Evolutionary conservation across 2,113 vertebrate species (phyloP), one percentile per base, ranked within the genome.

Genomic region (Bostrychus sinensis): DNA sequence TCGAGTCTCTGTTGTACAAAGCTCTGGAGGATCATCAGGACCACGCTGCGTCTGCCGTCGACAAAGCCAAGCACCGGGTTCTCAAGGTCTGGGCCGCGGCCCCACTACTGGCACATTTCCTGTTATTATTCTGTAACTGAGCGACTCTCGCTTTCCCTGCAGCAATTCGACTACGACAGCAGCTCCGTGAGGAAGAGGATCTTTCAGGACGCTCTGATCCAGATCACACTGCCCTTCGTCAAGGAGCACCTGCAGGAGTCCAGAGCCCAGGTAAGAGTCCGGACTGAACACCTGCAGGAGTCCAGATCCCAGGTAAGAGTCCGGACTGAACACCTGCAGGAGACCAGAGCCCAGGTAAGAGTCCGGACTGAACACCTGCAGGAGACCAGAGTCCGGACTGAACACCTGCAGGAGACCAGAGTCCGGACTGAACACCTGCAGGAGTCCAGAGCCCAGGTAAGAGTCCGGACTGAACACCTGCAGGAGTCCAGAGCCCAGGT

Each of bases 131-230:
- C n/a, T n/a, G n/a, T n/a, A n/a, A n/a, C n/a, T n/a, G n/a, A n/a
- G n/a, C n/a, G n/a, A n/a, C n/a, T n/a, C n/a, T n/a, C n/a, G n/a
- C n/a, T n/a, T n/a, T n/a, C n/a, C 65, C 66, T 45, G 76, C 89
- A 98, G 96, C 95, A 98, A 95, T 98, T 94, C 0, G 94, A 98
- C 66, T 95, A 97, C 0, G 96, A 98, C 86, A 98, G 96, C 92
- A 96, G 95, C 81, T 94, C 94, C 0, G 84, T 93, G 86, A 94
- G 96, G 77, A 98, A 97, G 90, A 94, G 87, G 89, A 93, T 96
- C 78, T 95, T 95, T 85, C 91, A 93, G n/a, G 93, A 97, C 19
- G 94, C 92, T 0, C 79, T 98, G 41, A 84, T 97, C 19, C 92
- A 93, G 62, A 93, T 98, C 65, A 94, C 95, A 14, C 91, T 98